Percentiles rank a stretch among this genome's conserved stretches.
These are phyloP conservation scores for Molorchus minor DNA, from an alignment of 2,888 invertebrate species.

Conservation along the genomic window DNA sequence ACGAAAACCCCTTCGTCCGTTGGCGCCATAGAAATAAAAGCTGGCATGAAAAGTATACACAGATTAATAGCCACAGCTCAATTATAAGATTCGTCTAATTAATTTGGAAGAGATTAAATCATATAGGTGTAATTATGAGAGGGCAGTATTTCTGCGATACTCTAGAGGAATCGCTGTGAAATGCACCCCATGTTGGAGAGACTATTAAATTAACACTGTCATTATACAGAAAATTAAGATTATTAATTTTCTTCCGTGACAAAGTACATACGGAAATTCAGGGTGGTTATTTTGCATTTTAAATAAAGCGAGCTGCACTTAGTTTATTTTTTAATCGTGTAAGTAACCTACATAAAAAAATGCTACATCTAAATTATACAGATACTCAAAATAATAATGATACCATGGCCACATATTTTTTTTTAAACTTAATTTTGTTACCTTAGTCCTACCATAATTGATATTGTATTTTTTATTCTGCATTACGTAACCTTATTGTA, in stretches of 20 bases:
- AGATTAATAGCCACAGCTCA: slow-evolving; percentile 43
- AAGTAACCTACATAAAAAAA: no score
- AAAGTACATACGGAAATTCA: background rate
- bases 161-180: slow-evolving; percentile 48
- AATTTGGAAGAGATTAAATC: slow-evolving; percentile 53
- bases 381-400: no score
- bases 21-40: slow-evolving; percentile 23
- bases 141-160: slow-evolving; percentile 51
- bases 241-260: slow-evolving; percentile 40
- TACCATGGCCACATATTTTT: no score
- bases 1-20: background rate
- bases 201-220: slow-evolving; percentile 54
- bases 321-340: no score
- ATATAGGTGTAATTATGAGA: slow-evolving; percentile 47
- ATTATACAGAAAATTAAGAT: slow-evolving; percentile 40
- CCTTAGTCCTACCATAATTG: no score
- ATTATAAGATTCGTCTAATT: slow-evolving; percentile 50
- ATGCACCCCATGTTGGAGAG: slow-evolving; percentile 49
- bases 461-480: no score
- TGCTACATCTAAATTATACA: no score
- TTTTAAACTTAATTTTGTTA: no score
- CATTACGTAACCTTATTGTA: no score
- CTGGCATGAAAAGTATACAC: slow-evolving; percentile 23
- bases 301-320: no score
- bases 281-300: background rate